Evolutionary conservation across 35 echinoderm and acorn worm species (phyloP), one percentile per base, ranked within the genome.

Genomic region (Heliocidaris erythrogramma): DNA sequence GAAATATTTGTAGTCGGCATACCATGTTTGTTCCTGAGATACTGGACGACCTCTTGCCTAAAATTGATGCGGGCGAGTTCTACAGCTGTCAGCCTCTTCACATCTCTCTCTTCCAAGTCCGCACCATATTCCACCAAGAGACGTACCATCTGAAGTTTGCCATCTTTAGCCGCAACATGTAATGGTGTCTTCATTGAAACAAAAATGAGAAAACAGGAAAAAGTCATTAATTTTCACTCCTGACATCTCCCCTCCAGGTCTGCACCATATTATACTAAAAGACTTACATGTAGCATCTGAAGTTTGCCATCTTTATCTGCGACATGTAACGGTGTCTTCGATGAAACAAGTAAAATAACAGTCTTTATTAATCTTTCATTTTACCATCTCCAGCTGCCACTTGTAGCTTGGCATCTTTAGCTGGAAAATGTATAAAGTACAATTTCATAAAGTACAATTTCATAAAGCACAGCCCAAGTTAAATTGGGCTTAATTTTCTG

Each of bases 261-360:
- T 2, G 96, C 95, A 48, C 96, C 96, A 61, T 97, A 96, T 47
- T 96, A 86, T 47, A 97, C 95, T n/a, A 98, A 86, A 14, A 95
- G 91, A 32, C 92, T n/a, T n/a, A n/a, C n/a, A n/a, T n/a, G 61
- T 2, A 92, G 94, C 71, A 96, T 97, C 65, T 96, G 42, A 32
- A 96, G 60, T 65, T 98, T 97, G n/a, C 95, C 94, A 88, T 94
- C 95, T 61, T 95, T 96, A 86, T 96, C 97, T 31, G 96, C 97
- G 6, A 97, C 93, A 60, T 98, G 97, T 35, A 98, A 92, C 61
- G 97, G 97, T 30, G 96, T 96, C 97, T 98, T 24, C 17, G 27
- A 69, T 69, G 61, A 7, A 69, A 21, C n/a, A n/a, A n/a, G n/a
- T n/a, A n/a, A n/a, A n/a, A n/a, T n/a, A n/a, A n/a, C n/a, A n/a